phyloP scores from a whole-genome alignment of 2,113 vertebrate genomes.

The Seriola dumerili region DNA sequence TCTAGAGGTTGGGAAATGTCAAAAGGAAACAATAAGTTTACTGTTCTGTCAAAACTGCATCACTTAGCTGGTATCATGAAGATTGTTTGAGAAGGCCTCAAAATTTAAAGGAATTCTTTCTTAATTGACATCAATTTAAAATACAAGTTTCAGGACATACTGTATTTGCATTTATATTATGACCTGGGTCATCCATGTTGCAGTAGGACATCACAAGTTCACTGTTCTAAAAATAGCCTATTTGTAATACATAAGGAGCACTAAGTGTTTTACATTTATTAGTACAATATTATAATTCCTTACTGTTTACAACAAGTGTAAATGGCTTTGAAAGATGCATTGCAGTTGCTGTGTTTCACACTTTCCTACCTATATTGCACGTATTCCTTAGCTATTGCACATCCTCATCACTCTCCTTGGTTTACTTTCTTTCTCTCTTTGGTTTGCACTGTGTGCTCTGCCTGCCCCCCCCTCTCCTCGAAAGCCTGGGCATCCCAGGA shows the following conservation, averaged over 20 bases:
- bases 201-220: not conserved
- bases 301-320: constrained; percentile 19
- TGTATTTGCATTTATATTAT: not conserved
- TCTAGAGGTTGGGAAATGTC: constrained; percentile 40
- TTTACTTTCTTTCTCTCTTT: constrained; percentile 52
- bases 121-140: not conserved
- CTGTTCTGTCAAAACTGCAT: constrained; percentile 23
- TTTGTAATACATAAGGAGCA: not conserved
- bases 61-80: constrained; percentile 6
- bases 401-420: constrained; percentile 60
- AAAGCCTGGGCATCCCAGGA: constrained; percentile 75
- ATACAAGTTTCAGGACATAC: not conserved
- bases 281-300: constrained; percentile 16
- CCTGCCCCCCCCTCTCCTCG: constrained; percentile 32
- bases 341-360: constrained; percentile 37
- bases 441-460: constrained; percentile 37
- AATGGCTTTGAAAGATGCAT: constrained; percentile 10
- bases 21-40: constrained; percentile 8
- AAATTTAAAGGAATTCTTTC: not conserved
- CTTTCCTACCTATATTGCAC: constrained; percentile 57
- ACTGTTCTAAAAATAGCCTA: not conserved
- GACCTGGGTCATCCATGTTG: not conserved
- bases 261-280: not conserved
- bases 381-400: constrained; percentile 66
- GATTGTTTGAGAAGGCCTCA: not conserved